phyloP scores from a whole-genome alignment of 2,113 vertebrate species.

The Bambusicola thoracicus region DNA sequence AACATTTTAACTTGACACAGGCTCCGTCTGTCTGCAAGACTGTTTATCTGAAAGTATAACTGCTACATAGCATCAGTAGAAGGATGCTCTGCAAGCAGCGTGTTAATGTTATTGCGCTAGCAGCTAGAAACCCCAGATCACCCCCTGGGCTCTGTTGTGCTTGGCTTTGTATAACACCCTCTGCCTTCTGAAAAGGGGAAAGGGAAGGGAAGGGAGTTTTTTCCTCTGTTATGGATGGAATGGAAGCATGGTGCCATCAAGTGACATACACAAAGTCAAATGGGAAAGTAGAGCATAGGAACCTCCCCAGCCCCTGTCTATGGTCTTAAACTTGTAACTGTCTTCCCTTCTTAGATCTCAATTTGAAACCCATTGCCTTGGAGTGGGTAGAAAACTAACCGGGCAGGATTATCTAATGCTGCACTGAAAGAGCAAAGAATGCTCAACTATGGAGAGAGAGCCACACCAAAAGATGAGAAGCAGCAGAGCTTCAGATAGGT shows the following conservation, averaged over 20 bases:
- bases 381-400: background rate
- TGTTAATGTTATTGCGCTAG: background rate
- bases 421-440: background rate
- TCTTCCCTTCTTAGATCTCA: background rate
- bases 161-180: background rate
- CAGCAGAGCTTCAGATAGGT: background rate
- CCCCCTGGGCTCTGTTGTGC: background rate
- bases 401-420: background rate
- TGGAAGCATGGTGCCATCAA: background rate
- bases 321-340: background rate
- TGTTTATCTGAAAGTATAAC: background rate
- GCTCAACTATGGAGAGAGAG: background rate
- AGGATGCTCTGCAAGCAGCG: background rate
- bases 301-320: background rate
- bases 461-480: background rate
- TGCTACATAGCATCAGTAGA: background rate
- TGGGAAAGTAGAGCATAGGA: background rate
- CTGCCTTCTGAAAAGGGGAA: background rate
- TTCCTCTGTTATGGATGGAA: background rate
- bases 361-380: background rate
- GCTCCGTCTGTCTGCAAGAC: background rate
- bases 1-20: background rate
- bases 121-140: background rate
- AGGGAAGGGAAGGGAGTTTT: background rate
- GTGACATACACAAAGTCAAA: background rate